Evolutionary conservation across 2,888 invertebrate genomes (phyloP), one percentile per base, ranked within the genome.

Genomic region (Napeogenes sylphis): DNA sequence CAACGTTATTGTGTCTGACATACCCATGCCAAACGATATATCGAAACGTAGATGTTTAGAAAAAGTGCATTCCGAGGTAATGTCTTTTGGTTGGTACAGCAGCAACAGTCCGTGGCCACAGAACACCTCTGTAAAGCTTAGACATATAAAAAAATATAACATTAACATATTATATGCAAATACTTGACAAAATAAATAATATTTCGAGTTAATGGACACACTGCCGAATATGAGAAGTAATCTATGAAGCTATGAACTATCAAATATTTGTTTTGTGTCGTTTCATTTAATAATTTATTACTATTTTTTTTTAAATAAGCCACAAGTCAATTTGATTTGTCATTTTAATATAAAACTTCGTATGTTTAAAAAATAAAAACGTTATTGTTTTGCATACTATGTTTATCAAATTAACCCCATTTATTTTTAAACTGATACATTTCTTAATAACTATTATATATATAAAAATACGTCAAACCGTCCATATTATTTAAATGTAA

Each of bases 1-100:
- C 83, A 90, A 70, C 14, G 87, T 87, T 12, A 83, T 78, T 4
- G 89, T 90, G 66, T 90, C 90, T 0, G 90, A 85, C 85, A 89
- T 85, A 2, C 89, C 89, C 85, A 87, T 87, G 2, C 89, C 90
- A 58, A 76, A 88, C 2, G 89, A 83, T 35, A 89, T 62, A 59
- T 90, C 89, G 66, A 78, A 89, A 45, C 85, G 74, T 21, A 90
- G 63, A 0, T 75, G 70, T 6, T 75, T 73, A 0, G 88, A 87
- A 61, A 79, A 75, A 0, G 82, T 80, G 57, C 90, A 89, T 0
- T 80, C 82, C 14, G 72, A 73, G 58, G 79, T 88, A 10, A 88
- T 71, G 56, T 90, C 90, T 4, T 69, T 69, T 0, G 90, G 90
- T 2, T 81, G 76, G 64, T 90, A 84, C 2, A 88, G 70, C 12